A percentile compares a stretch with the other conserved stretches of the same genome.
Evolutionary conservation across 2,113 vertebrate genomes (phyloP).

Genomic region (Bubo blakistoni): DNA sequence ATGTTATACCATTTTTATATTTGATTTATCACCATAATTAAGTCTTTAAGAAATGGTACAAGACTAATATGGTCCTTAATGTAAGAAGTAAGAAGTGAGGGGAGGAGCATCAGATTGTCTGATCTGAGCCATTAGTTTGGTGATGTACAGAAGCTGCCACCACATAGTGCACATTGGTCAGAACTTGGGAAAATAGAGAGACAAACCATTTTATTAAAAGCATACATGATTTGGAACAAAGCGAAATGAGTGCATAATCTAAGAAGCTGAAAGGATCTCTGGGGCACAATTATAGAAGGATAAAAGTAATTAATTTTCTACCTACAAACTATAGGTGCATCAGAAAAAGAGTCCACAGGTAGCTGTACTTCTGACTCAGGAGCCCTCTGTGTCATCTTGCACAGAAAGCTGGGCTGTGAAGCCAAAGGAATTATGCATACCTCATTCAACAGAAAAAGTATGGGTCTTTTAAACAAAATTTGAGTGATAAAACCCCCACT

Average conservation of each 20-base stretch:
- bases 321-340: not conserved
- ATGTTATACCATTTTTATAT: not conserved
- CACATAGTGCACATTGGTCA: not conserved
- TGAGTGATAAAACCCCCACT: fast-evolving
- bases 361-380: not conserved
- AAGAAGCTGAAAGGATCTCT: not conserved
- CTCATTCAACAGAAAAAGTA: not conserved
- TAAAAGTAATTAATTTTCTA: not conserved
- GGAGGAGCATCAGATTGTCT: not conserved
- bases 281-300: not conserved
- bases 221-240: not conserved
- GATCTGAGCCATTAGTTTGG: not conserved
- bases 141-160: not conserved
- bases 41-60: not conserved
- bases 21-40: not conserved
- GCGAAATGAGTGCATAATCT: not conserved
- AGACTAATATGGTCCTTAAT: not conserved
- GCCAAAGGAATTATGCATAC: not conserved
- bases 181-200: not conserved
- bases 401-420: not conserved
- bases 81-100: not conserved
- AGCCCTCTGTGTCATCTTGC: not conserved
- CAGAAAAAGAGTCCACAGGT: not conserved
- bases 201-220: not conserved
- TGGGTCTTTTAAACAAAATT: not conserved